Conservation (phyloP, 2,888 invertebrate species). For the Strigamia transsilvanica region DNA sequence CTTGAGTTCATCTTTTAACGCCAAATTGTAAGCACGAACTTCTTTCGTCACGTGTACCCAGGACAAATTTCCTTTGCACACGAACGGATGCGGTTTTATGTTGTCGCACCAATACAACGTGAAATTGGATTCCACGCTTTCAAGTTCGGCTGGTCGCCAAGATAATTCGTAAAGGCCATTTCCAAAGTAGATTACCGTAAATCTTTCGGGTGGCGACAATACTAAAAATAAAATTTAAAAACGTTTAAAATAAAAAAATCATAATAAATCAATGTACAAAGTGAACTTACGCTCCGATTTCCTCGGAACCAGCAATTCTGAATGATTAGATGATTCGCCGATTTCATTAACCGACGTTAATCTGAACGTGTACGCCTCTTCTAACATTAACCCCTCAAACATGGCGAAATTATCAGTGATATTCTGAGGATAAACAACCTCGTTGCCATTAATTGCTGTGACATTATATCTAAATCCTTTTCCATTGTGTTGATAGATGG, state of each 20-base stretch:
- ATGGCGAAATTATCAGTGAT: conserved; percentile 35
- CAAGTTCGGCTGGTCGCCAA: conserved; percentile 72
- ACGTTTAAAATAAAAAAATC: too few species aligned
- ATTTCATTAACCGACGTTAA: conserved; percentile 17
- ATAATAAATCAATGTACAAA: neutral
- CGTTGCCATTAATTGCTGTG: conserved; percentile 58
- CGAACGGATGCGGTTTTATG: conserved; percentile 69
- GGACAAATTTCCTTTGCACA: conserved; percentile 72
- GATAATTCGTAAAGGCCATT: conserved; percentile 77
- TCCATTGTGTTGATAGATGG: conserved; percentile 75
- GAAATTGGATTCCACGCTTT: conserved; percentile 70
- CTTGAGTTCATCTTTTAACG: conserved; percentile 68
- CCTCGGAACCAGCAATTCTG: neutral
- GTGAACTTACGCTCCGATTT: neutral
- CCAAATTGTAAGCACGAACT: conserved; percentile 69
- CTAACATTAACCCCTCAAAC: neutral
- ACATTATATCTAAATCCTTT: conserved; percentile 77
- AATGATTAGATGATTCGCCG: conserved; percentile 12
- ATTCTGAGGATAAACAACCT: neutral
- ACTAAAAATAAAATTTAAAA: conserved; percentile 58
- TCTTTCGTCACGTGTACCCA: conserved; percentile 70
- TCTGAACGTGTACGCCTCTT: neutral
- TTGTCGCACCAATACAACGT: conserved; percentile 83
- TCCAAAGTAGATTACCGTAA: conserved; percentile 77
- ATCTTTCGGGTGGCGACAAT: conserved; percentile 69